Base-by-base conservation (phyloP, 2,113 vertebrate genomes). In the Genyomyrus donnyi region DNA sequence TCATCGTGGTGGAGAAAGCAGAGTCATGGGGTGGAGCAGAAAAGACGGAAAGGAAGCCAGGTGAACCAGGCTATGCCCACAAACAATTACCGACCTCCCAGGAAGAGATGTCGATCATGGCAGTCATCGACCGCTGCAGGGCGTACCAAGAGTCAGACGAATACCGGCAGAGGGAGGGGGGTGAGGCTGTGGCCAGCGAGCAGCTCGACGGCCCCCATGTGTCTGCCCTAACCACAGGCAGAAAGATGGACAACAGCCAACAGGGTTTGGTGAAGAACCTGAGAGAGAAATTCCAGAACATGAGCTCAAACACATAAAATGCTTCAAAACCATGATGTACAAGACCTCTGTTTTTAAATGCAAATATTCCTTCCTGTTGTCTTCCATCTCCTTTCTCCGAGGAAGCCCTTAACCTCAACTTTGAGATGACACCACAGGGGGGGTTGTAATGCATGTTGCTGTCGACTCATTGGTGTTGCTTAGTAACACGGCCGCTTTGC, bases 221-320 rank as follows among this genome's bases (percentile, higher is more conserved):
- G 24, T 84, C 86, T 15, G 90, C 91, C 9, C 49, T 89, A 74
- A 27, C 87, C 89, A 89, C 92, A 17, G 91, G 91, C 77, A 94
- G 94, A 89, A 92, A 90, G 50, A 91, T 88, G 0, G 93, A 96
- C 8, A 94, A 92, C 2, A 92, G 90, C 42, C 96, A 96, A 4
- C 96, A 94, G 0, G 95, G 96, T 88, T 93, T 97, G 1, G 98
- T 99, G 90, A 97, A 95, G 94, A 97, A 97, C 94, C 96, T 99
- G 89, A 95, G 97, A 88, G 97, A 97, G 88, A 98, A 97, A 89
- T 99, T 99, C 91, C 98, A 98, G 95, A 98, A 95, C 91, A 94
- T 97, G 3, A 96, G 97, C 19, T 93, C 96, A 1, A 91, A 93
- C 90, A 97, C 95, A 15, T 97, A 90, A 93, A 90, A 35, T 5